Conservation (phyloP, 2,113 vertebrate species). For the Pelobates fuscus region DNA sequence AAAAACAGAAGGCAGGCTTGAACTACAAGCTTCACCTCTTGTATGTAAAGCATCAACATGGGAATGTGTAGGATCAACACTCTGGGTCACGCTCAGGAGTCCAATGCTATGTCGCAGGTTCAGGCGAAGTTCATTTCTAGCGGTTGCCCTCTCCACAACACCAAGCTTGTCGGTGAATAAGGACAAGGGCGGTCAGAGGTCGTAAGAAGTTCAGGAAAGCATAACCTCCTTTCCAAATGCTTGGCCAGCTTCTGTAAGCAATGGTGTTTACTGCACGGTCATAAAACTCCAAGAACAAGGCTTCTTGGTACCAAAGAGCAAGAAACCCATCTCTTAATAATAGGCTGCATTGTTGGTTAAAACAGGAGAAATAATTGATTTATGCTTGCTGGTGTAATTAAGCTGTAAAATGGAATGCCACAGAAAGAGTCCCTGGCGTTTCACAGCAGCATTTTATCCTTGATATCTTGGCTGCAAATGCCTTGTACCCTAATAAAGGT, state of each 20-base stretch:
- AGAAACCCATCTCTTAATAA: slow-evolving; percentile 72
- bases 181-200: slow-evolving; percentile 80
- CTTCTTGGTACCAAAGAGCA: slow-evolving; percentile 71
- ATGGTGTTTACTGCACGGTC: slow-evolving; percentile 61
- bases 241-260: slow-evolving; percentile 60
- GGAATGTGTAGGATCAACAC: background rate
- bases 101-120: slow-evolving; percentile 85
- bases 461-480: slow-evolving; percentile 66
- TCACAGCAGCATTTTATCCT: slow-evolving; percentile 62
- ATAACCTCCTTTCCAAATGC: slow-evolving; percentile 67
- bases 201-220: slow-evolving; percentile 79
- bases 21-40: slow-evolving; percentile 4
- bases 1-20: background rate
- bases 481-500: slow-evolving; percentile 72
- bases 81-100: slow-evolving; percentile 55
- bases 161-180: slow-evolving; percentile 63
- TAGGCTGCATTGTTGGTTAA: slow-evolving; percentile 79
- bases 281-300: slow-evolving; percentile 78
- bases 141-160: slow-evolving; percentile 52
- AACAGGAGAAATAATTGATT: slow-evolving; percentile 85
- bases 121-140: slow-evolving; percentile 90
- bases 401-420: slow-evolving; percentile 82
- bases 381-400: slow-evolving; percentile 80
- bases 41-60: rapidly evolving
- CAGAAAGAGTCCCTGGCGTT: slow-evolving; percentile 67